Evolutionary conservation across 2,888 invertebrate genomes (phyloP), one percentile per base, ranked within the genome.

Genomic region (Protodeltote pygarga): DNA sequence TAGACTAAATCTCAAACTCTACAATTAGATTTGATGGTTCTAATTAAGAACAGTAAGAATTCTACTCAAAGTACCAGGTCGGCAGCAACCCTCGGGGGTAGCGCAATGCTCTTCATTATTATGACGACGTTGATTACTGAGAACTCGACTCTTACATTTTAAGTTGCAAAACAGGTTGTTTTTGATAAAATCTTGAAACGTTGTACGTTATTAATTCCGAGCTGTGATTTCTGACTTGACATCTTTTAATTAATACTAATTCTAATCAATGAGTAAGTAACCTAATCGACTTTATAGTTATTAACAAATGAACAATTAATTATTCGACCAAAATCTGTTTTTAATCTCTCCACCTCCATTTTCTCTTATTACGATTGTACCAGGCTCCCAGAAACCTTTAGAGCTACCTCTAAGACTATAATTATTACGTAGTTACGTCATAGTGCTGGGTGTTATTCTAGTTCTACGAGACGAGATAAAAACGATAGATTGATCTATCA

Each of bases 101-200:
- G 34, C 11, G 32, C 24, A 52, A 46, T 33, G 25, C 20, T 47
- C 44, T 42, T 61, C 44, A 58, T 58, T 51, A 57, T 38, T 55
- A 55, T 33, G 33, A 32, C 44, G 29, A 19, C 39, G 23, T 27
- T 50, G 46, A 54, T 44, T 44, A 44, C 50, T 25, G 25, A 25
- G 35, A 19, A 42, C 21, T 27, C 21, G 14, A 37, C 21, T 31
- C 27, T 16, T 20, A 41, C 39, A 50, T 39, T 40, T 27, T 32
- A 16, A 39, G n/a, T 24, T 38, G 20, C 23, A 31, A 23, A 50
- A 21, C 32, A 39, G 15, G 25, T 27, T 2, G 19, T 17, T 38
- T 33, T 58, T 20, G 13, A 40, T 35, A 28, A 24, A 16, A 33
- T 50, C 38, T 31, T 24, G 14, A 27, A n/a, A n/a, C n/a, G n/a